These are phyloP conservation scores for Symphodus melops DNA, from an alignment of 2,113 vertebrate species.

Conservation along the genomic window DNA sequence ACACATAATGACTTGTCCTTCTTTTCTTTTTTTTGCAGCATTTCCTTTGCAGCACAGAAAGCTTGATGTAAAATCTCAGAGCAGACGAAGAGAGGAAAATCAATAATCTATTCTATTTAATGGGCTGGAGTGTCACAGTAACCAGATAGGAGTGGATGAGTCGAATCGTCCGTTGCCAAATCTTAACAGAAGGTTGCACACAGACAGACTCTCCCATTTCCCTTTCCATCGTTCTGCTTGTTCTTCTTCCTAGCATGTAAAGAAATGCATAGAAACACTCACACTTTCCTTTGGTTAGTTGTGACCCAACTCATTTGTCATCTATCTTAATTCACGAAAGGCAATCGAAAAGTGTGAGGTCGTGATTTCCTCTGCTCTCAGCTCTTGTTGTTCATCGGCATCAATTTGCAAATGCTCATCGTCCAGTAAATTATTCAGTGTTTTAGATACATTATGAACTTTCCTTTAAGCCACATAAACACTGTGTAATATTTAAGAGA, in stretches of 20 bases:
- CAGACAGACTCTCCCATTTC: slow-evolving; percentile 36
- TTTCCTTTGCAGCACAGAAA: slow-evolving; percentile 59
- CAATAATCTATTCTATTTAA: slow-evolving; percentile 88
- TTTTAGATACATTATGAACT: slow-evolving; percentile 27
- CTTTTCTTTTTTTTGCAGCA: slow-evolving; percentile 66
- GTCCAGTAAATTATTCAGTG: slow-evolving; percentile 41
- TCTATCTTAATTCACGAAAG: slow-evolving; percentile 26
- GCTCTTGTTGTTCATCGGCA: slow-evolving; percentile 13
- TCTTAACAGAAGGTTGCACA: slow-evolving; percentile 65
- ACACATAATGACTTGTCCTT: slow-evolving; percentile 78
- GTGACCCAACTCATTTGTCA: slow-evolving; percentile 10
- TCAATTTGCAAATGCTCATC: slow-evolving; percentile 15
- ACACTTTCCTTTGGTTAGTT: neutral
- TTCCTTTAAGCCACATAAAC: slow-evolving; percentile 4
- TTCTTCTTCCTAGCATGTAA: slow-evolving; percentile 40
- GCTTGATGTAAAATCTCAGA: slow-evolving; percentile 80
- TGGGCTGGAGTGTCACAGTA: slow-evolving; percentile 80
- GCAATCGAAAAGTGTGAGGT: neutral
- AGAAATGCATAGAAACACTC: slow-evolving; percentile 5
- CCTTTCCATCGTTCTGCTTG: slow-evolving; percentile 27
- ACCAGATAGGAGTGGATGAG: slow-evolving; percentile 82
- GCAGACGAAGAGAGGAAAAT: slow-evolving; percentile 81
- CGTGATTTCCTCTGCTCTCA: slow-evolving; percentile 14
- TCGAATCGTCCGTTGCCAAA: slow-evolving; percentile 74
- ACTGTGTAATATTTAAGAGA: slow-evolving; percentile 31